These are phyloP conservation scores for Pararge aegeria DNA, from an alignment of 1,140 invertebrate genomes.

Conservation along the genomic window DNA sequence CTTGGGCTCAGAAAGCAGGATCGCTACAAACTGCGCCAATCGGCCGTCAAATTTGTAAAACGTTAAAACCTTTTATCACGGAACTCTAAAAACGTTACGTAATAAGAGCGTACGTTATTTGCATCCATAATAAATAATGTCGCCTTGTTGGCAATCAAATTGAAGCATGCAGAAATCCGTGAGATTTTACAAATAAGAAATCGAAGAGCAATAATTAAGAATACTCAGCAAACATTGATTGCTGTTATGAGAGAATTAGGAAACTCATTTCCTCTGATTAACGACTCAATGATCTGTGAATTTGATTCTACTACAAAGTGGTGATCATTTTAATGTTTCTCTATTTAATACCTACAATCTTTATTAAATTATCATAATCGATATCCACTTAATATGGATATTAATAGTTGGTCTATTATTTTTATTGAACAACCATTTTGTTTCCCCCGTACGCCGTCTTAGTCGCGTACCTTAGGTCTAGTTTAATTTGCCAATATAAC, in stretches of 20 bases:
- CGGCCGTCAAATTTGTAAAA: too few relatives aligned
- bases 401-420: background rate
- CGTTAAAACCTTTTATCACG: background rate
- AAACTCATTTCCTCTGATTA: background rate
- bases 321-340: background rate
- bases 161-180: background rate
- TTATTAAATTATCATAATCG: too few relatives aligned
- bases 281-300: background rate
- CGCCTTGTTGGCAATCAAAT: background rate
- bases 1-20: too few relatives aligned
- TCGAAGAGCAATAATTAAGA: background rate
- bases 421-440: too few relatives aligned
- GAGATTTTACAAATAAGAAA: conserved; percentile 1
- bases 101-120: background rate
- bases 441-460: too few relatives aligned
- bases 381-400: background rate
- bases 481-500: too few relatives aligned
- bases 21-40: too few relatives aligned
- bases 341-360: background rate
- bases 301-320: background rate
- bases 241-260: background rate
- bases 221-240: background rate
- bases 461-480: too few relatives aligned
- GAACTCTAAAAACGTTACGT: background rate
- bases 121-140: background rate